Conservation (phyloP, 2,888 invertebrate genomes). For the Apocheima hispidaria region DNA sequence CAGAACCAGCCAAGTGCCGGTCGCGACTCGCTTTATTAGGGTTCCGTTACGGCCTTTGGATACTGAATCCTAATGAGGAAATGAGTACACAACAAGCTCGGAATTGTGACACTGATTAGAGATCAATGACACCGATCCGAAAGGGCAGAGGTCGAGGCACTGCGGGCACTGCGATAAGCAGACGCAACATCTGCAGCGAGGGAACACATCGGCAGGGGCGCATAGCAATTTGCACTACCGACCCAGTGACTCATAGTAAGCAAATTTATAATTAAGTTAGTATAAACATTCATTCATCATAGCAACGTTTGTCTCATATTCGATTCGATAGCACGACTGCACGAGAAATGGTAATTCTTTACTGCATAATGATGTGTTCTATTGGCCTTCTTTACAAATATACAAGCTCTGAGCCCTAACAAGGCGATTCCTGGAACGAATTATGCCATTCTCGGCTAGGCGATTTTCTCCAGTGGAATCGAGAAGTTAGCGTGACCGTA, state of each 20-base stretch:
- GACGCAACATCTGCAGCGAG: conserved; percentile 21
- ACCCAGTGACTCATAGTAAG: no score
- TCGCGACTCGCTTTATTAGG: no score
- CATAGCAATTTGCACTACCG: not conserved
- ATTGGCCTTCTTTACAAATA: not conserved
- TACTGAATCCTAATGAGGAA: not conserved
- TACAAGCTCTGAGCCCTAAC: conserved; percentile 1
- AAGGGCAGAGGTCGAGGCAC: conserved; percentile 45
- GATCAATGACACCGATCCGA: conserved; percentile 21
- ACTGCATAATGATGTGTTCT: not conserved
- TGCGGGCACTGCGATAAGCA: conserved; percentile 37
- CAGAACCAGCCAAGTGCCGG: no score
- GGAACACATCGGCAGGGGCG: not conserved
- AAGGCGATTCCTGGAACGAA: conserved; percentile 7
- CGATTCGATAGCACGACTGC: no score
- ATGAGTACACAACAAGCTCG: conserved; percentile 3
- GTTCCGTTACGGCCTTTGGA: no score
- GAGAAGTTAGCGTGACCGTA: conserved; percentile 22
- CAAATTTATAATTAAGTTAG: no score
- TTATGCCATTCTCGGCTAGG: not conserved
- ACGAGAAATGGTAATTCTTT: no score
- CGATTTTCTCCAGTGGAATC: conserved; percentile 7
- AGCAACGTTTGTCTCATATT: no score
- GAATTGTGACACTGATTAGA: conserved; percentile 34
- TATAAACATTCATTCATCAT: no score